phyloP scores from a whole-genome alignment of 1,140 invertebrate genomes.

The Delia radicum region DNA sequence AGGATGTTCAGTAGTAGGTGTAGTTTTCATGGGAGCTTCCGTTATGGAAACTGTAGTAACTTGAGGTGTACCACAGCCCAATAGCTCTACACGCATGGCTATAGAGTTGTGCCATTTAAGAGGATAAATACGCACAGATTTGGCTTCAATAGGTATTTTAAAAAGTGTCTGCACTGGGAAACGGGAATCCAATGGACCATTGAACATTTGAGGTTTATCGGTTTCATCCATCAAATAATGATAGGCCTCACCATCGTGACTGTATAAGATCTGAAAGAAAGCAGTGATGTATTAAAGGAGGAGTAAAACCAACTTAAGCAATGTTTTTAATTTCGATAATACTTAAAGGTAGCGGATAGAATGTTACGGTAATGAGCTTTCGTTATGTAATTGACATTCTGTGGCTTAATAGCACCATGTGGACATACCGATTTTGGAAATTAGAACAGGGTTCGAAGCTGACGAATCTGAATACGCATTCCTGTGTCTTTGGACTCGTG shows the following conservation, averaged over 20 bases:
- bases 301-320: no score
- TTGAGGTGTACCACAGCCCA: conserved; percentile 64
- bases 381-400: no score
- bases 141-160: conserved; percentile 69
- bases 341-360: no score
- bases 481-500: no score
- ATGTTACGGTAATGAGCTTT: no score
- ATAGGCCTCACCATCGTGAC: conserved; percentile 64
- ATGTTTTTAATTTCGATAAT: no score
- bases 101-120: conserved; percentile 75
- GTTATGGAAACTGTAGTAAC: conserved; percentile 8
- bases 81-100: conserved; percentile 70
- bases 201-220: conserved; percentile 63
- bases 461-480: no score
- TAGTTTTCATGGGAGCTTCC: neutral
- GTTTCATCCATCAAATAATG: conserved; percentile 57
- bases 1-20: conserved; percentile 38
- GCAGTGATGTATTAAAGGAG: neutral
- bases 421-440: no score
- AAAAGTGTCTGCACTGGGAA: conserved; percentile 67
- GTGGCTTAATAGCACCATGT: no score
- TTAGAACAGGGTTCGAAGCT: no score
- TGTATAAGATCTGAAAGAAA: conserved; percentile 62
- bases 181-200: conserved; percentile 67
- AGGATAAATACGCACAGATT: conserved; percentile 69